A percentile compares a stretch with the other conserved stretches of the same genome.
phyloP scores from a whole-genome alignment of 2,888 invertebrate genomes.

The Dexiosoma caninum region DNA sequence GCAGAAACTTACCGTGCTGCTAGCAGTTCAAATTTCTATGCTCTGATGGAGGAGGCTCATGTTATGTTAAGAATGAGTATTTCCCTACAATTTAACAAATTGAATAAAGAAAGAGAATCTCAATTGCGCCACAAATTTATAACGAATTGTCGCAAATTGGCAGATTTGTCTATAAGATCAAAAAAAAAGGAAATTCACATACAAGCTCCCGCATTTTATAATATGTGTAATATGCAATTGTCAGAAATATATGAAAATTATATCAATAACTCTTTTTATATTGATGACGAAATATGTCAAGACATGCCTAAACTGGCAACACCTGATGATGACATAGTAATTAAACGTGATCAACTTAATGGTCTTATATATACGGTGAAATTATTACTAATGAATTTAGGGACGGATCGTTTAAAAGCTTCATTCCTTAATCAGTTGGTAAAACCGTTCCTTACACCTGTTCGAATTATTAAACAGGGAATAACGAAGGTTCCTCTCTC shows the following conservation, averaged over 20 bases:
- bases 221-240: conserved; percentile 75
- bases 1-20: conserved; percentile 82
- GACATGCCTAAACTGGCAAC: conserved; percentile 24
- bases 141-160: conserved; percentile 74
- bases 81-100: conserved; percentile 71
- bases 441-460: conserved; percentile 70
- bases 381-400: conserved; percentile 71
- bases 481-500: conserved; percentile 72
- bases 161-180: conserved; percentile 77
- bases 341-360: conserved; percentile 66
- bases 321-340: conserved; percentile 43
- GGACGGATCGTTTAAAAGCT: conserved; percentile 72
- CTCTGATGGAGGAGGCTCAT: conserved; percentile 86
- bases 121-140: conserved; percentile 71
- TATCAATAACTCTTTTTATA: conserved; percentile 66
- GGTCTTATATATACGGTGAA: conserved; percentile 76
- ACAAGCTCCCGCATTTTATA: conserved; percentile 76
- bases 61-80: conserved; percentile 80
- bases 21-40: conserved; percentile 84
- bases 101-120: conserved; percentile 68
- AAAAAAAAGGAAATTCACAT: conserved; percentile 75
- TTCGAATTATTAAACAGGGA: conserved; percentile 68
- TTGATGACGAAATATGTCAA: conserved; percentile 55
- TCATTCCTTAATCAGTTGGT: conserved; percentile 73
- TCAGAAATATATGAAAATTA: conserved; percentile 73